Conservation (phyloP, 2,113 vertebrate genomes). For the Romanogobio albipinnatus region DNA sequence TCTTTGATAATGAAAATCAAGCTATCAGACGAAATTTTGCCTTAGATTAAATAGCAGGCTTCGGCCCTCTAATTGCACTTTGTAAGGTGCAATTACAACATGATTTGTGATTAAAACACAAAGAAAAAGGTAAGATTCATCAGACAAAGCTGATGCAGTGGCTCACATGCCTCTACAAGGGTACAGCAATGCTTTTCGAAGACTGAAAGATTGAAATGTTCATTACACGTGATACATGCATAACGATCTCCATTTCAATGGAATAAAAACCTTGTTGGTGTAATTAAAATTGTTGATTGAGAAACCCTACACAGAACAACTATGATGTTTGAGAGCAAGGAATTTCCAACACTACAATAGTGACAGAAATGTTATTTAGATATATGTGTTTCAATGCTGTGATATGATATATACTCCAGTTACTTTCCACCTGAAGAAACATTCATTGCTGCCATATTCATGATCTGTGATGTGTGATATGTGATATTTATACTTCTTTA, state of each 20-base stretch:
- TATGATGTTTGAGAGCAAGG: background rate
- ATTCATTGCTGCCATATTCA: too few relatives aligned
- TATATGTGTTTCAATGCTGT: background rate
- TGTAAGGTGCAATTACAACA: conserved; percentile 62
- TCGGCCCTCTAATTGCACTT: conserved; percentile 57
- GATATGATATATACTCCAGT: background rate
- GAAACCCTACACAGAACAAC: background rate
- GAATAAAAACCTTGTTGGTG: background rate
- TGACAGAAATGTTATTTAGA: background rate
- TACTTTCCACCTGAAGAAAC: too few relatives aligned
- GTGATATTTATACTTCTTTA: background rate
- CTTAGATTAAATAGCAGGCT: conserved; percentile 57
- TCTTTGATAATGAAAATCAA: conserved; percentile 60
- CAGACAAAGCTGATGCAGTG: conserved; percentile 35
- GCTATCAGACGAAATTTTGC: conserved; percentile 53
- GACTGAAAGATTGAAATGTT: conserved; percentile 28
- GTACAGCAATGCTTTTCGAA: background rate
- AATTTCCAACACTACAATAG: background rate
- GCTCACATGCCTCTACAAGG: background rate
- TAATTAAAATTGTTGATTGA: conserved; percentile 29
- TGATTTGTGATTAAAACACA: conserved; percentile 58
- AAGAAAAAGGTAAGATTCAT: conserved; percentile 53
- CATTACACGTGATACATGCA: conserved; percentile 13
- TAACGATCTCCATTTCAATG: conserved; percentile 3
- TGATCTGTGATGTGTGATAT: too few relatives aligned